Base-by-base conservation (phyloP, 1,140 invertebrate genomes). In the Aleiodes sp. region DNA sequence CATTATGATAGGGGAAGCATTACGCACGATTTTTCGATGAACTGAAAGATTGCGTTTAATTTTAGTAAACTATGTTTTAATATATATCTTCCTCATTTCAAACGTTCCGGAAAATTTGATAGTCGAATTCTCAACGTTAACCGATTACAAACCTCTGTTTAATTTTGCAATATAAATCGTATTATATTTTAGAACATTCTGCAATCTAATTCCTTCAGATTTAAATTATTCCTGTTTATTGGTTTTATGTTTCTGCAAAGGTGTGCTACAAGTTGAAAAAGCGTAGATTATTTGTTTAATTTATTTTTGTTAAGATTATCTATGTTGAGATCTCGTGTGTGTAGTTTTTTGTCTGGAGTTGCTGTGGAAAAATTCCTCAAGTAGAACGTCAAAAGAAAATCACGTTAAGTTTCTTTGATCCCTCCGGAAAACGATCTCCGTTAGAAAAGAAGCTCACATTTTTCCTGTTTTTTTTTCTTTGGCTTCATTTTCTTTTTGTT, bases 321-420 rank as follows among this genome's bases (percentile, higher is more conserved):
- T 43, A 16, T 16, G n/a, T 43, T 43, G 39, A n/a, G 10, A 12
- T 1, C 35, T 39, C n/a, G 39, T 12, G 39, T 16, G 7, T 43
- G 39, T 43, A 43, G 19, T 43, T 43, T n/a, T 43, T 43, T 16
- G 4, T 16, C 1, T 43, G 39, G 7, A 16, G n/a, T 43, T 43
- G 39, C 39, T 43, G 39, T 43, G n/a, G 19, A 43, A 43, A 43
- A n/a, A 43, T 43, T 43, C 39, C 39, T n/a, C 39, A 43, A 43
- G 39, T 43, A 16, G 4, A n/a, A 41, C 37, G 39, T 43, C 39
- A 43, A 16, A 43, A 16, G 39, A 43, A 43, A 43, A 43, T 43
- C 39, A 43, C 39, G 39, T 43, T 16, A 10, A 43, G 39, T 43
- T 43, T 43, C 39, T 43, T 43, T 43, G 39, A 43, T 43, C 39